Evolutionary conservation across 2,797 vertebrate genomes (phyloP).

Genomic region (Rhincodon typus): DNA sequence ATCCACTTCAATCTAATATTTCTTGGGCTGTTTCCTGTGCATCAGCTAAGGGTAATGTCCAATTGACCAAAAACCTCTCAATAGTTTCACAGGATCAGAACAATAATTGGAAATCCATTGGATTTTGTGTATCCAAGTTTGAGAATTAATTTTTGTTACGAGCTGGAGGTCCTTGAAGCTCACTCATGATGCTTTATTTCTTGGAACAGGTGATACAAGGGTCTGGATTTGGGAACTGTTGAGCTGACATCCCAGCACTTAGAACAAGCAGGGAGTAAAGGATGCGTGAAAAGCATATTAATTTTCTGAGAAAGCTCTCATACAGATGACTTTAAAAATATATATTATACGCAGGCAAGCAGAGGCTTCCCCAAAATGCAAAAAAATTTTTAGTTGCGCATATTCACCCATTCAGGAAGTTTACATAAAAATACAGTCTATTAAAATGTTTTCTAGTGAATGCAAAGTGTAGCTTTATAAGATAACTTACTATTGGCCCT

Average conservation of each 20-base stretch:
- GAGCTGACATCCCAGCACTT: not conserved
- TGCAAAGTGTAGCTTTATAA: not conserved
- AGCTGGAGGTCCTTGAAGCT: not conserved
- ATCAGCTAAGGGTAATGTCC: not conserved
- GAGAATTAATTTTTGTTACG: not conserved
- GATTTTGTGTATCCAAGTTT: not conserved
- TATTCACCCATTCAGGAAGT: not conserved
- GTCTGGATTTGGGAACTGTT: not conserved
- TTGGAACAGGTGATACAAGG: not conserved
- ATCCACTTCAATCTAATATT: not conserved
- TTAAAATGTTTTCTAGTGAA: not conserved
- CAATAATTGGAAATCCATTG: not conserved
- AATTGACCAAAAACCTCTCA: not conserved
- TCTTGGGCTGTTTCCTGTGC: not conserved
- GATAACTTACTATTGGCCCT: not conserved
- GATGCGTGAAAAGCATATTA: not conserved
- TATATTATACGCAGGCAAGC: not conserved
- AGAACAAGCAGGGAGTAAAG: not conserved
- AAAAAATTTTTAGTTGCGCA: not conserved
- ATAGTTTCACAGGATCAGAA: not conserved
- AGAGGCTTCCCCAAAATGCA: not conserved
- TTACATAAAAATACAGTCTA: not conserved
- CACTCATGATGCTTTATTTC: not conserved
- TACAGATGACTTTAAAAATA: not conserved
- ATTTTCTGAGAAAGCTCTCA: not conserved